Conservation (phyloP, 2,888 invertebrate genomes). For the Calephelis perditalis region DNA sequence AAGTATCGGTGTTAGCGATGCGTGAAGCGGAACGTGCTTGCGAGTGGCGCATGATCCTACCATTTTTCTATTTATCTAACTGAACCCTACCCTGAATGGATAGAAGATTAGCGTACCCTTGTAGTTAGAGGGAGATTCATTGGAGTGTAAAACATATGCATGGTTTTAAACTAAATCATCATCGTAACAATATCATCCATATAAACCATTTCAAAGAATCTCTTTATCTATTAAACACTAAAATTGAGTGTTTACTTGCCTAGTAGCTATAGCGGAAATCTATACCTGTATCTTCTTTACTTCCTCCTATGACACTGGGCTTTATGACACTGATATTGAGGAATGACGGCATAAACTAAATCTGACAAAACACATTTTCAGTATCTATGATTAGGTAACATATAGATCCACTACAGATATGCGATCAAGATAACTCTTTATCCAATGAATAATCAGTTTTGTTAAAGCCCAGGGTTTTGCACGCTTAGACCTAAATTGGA, state of each 20-base stretch:
- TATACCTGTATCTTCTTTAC: constrained; percentile 54
- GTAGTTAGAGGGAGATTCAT: constrained; percentile 71
- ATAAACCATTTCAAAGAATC: constrained; percentile 63
- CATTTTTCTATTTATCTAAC: constrained; percentile 37
- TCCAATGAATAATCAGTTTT: neutral
- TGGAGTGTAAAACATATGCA: constrained; percentile 46
- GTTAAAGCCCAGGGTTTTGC: constrained; percentile 59
- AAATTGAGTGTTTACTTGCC: constrained; percentile 68
- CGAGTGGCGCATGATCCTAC: constrained; percentile 56
- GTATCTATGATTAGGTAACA: too few relatives aligned
- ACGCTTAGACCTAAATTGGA: constrained; percentile 63
- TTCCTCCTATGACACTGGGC: constrained; percentile 60
- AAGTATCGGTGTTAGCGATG: constrained; percentile 59
- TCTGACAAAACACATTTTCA: too few relatives aligned
- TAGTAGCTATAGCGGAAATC: constrained; percentile 75
- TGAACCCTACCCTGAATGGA: constrained; percentile 58
- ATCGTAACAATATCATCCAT: constrained; percentile 21
- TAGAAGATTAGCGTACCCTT: constrained; percentile 57
- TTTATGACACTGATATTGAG: constrained; percentile 37
- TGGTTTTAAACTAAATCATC: constrained; percentile 22
- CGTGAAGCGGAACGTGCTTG: constrained; percentile 51
- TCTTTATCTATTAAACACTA: constrained; percentile 44
- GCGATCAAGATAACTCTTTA: too few relatives aligned
- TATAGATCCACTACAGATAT: too few relatives aligned
- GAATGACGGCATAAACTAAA: too few relatives aligned